A percentile compares a stretch with the other conserved stretches of the same genome.
phyloP scores from a whole-genome alignment of 2,797 vertebrate genomes.

The Gallinago stenura region DNA sequence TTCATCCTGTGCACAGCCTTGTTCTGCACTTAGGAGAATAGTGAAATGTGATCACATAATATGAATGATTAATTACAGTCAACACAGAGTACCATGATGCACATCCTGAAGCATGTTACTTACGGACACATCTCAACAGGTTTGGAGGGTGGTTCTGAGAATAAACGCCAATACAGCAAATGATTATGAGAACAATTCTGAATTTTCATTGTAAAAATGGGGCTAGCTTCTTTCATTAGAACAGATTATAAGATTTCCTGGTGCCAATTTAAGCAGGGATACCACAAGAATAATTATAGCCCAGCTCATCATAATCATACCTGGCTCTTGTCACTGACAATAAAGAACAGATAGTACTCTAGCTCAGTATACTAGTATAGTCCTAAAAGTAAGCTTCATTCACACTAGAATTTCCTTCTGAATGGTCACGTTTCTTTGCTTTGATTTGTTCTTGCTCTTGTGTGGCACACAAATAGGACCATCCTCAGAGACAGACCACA shows the following conservation, averaged over 20 bases:
- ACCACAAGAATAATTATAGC: neutral
- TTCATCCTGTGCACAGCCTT: neutral
- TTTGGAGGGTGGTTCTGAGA: constrained; percentile 65
- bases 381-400: neutral
- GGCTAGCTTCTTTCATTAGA: constrained; percentile 50
- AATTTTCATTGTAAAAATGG: constrained; percentile 58
- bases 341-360: neutral
- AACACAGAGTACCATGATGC: neutral
- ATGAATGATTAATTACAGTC: constrained; percentile 24
- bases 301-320: neutral
- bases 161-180: constrained; percentile 51
- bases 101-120: constrained; percentile 46
- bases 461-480: neutral
- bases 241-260: neutral
- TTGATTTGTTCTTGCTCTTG: neutral
- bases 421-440: neutral
- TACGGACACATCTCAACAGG: constrained; percentile 64
- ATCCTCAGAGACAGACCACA: fast-evolving
- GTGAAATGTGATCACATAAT: neutral
- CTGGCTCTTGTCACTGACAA: neutral
- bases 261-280: neutral
- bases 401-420: neutral
- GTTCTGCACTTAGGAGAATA: neutral
- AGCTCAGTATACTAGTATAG: neutral
- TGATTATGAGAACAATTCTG: constrained; percentile 48